These are phyloP conservation scores for Tromatobia lineatoria DNA, from an alignment of 2,888 invertebrate species.

Conservation along the genomic window DNA sequence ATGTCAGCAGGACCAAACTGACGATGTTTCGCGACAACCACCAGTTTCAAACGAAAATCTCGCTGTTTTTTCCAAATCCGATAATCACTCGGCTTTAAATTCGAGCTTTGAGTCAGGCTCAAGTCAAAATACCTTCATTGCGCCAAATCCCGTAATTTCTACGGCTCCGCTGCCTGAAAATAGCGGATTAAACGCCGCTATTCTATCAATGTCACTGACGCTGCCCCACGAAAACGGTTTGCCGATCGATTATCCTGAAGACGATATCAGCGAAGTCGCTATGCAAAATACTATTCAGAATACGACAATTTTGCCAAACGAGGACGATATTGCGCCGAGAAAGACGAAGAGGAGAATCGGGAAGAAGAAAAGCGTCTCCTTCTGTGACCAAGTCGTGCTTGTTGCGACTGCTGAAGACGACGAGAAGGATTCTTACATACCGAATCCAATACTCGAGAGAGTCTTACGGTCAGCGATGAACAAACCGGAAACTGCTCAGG, in stretches of 20 bases:
- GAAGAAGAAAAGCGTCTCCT: conserved; percentile 96
- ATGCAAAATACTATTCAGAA: conserved; percentile 85
- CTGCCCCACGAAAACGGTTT: conserved; percentile 87
- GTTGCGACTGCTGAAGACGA: conserved; percentile 97
- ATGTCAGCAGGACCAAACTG: conserved; percentile 43
- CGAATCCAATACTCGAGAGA: conserved; percentile 95
- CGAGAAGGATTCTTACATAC: conserved; percentile 95
- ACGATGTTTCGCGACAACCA: conserved; percentile 46
- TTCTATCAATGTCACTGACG: conserved; percentile 83
- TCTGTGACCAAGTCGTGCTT: conserved; percentile 97
- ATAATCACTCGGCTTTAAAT: conserved; percentile 69
- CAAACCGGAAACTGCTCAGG: conserved; percentile 89
- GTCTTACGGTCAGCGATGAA: conserved; percentile 93
- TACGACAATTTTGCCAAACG: conserved; percentile 82
- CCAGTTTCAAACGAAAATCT: conserved; percentile 60
- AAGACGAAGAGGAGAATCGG: conserved; percentile 87
- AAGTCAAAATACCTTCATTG: conserved; percentile 74
- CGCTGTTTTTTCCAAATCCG: conserved; percentile 62
- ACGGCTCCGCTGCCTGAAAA: conserved; percentile 62
- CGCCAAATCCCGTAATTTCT: conserved; percentile 53
- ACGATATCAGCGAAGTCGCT: conserved; percentile 84
- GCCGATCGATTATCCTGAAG: conserved; percentile 82
- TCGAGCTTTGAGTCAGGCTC: conserved; percentile 75
- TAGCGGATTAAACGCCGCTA: conserved; percentile 80
- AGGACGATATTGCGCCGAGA: conserved; percentile 84